Evolutionary conservation across 2,113 vertebrate species (phyloP).

Genomic region (Emberiza fucata): DNA sequence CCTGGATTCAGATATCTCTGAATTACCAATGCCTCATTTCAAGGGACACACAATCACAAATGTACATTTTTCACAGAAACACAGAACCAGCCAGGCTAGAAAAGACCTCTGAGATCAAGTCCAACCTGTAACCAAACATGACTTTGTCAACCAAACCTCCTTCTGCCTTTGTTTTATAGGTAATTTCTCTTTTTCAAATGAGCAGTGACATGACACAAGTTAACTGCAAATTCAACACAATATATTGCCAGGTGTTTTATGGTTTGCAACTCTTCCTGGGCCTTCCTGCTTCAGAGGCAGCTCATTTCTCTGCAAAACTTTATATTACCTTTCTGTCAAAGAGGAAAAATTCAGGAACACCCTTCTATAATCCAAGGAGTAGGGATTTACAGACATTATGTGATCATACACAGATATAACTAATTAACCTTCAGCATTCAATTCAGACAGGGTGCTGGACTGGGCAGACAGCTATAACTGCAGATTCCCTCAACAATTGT

Average conservation of each 20-base stretch:
- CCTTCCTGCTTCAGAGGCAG: neutral
- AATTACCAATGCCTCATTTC: neutral
- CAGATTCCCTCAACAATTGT: neutral
- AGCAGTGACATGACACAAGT: neutral
- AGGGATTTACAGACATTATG: neutral
- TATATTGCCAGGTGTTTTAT: accelerated
- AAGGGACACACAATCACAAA: neutral
- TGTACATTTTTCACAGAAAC: neutral
- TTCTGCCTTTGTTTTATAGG: neutral
- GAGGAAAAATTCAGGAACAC: neutral
- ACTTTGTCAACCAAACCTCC: neutral
- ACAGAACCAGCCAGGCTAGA: neutral
- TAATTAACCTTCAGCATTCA: neutral
- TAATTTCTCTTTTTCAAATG: neutral
- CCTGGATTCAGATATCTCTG: neutral
- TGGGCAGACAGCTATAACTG: neutral
- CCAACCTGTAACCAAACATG: neutral
- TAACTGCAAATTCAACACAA: neutral
- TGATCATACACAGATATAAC: neutral
- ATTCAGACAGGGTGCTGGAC: neutral
- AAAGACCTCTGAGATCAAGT: neutral
- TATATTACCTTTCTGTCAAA: neutral
- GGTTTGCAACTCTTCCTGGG: neutral
- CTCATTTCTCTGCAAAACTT: neutral
- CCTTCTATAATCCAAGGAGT: neutral